Percentiles rank a stretch among this genome's conserved stretches.
Evolutionary conservation across 2,797 vertebrate species (phyloP).

Genomic region (Amphiprion clarkii): DNA sequence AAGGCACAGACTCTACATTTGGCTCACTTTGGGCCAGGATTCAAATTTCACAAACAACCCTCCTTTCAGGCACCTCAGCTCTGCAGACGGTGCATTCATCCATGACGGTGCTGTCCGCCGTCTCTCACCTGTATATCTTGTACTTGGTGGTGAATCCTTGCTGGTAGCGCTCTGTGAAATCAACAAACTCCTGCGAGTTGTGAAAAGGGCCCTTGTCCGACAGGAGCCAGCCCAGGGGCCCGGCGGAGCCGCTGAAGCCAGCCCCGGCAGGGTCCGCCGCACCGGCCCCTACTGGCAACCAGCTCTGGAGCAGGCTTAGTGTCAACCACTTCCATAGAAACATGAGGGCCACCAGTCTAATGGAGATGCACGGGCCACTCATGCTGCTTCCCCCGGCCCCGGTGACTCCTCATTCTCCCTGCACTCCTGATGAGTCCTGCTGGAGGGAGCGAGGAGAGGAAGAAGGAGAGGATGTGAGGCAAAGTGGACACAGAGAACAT

Average conservation of each 20-base stretch:
- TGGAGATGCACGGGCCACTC: slow-evolving; percentile 95
- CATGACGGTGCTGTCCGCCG: neutral
- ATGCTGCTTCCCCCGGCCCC: slow-evolving; percentile 96
- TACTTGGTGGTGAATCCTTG: slow-evolving; percentile 98
- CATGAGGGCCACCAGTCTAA: slow-evolving; percentile 97
- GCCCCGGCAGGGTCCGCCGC: slow-evolving; percentile 81
- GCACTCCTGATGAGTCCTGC: slow-evolving; percentile 65
- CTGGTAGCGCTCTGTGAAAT: slow-evolving; percentile 96
- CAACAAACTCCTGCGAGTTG: slow-evolving; percentile 95
- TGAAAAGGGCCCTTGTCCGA: slow-evolving; percentile 98
- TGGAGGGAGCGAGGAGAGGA: slow-evolving; percentile 12
- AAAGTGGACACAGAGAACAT: slow-evolving; percentile 10
- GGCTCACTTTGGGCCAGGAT: neutral
- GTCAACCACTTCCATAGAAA: slow-evolving; percentile 97
- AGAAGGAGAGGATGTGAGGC: slow-evolving; percentile 15
- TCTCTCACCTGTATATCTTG: slow-evolving; percentile 97
- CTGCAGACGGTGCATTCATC: neutral
- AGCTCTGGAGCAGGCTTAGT: slow-evolving; percentile 93
- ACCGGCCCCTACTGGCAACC: slow-evolving; percentile 86
- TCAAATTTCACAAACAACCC: slow-evolving; percentile 2
- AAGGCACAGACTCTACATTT: neutral
- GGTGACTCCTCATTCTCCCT: slow-evolving; percentile 95
- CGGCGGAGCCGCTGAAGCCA: slow-evolving; percentile 91
- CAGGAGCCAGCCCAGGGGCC: slow-evolving; percentile 96
- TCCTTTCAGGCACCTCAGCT: neutral